A percentile compares a stretch with the other conserved stretches of the same genome.
Conservation (phyloP, 2,797 vertebrate genomes). For the Gallinago solitaria region DNA sequence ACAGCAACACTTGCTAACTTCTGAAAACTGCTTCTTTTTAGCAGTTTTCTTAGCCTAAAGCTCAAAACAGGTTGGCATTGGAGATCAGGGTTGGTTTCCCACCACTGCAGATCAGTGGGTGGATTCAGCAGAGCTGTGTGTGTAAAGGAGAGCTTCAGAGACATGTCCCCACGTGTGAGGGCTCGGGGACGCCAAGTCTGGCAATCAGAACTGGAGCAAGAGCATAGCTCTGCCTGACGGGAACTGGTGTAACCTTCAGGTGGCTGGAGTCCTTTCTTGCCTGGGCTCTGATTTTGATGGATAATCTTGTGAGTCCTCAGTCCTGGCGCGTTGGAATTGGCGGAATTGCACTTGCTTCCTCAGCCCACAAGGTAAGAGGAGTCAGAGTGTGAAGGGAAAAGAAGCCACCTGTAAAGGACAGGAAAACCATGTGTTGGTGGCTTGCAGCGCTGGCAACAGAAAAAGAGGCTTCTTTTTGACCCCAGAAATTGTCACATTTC, state of each 20-base stretch:
- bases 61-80: neutral
- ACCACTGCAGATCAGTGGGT: neutral
- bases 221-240: neutral
- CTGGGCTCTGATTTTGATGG: neutral
- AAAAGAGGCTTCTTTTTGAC: neutral
- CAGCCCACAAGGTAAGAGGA: neutral
- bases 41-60: neutral
- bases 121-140: neutral
- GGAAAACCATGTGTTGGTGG: neutral
- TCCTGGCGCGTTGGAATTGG: neutral
- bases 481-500: neutral
- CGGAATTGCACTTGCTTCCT: neutral
- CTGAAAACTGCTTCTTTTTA: neutral
- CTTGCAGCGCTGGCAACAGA: neutral
- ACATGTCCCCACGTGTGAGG: rapidly evolving
- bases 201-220: neutral
- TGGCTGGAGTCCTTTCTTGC: neutral
- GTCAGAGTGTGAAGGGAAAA: neutral
- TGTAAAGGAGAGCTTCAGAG: neutral
- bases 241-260: neutral
- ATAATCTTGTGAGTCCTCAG: neutral
- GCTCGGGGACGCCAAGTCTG: neutral
- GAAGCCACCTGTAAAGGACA: neutral
- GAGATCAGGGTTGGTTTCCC: neutral
- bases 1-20: neutral